Conservation (phyloP, 2,797 vertebrate genomes). For the Kryptolebias ocellatus region DNA sequence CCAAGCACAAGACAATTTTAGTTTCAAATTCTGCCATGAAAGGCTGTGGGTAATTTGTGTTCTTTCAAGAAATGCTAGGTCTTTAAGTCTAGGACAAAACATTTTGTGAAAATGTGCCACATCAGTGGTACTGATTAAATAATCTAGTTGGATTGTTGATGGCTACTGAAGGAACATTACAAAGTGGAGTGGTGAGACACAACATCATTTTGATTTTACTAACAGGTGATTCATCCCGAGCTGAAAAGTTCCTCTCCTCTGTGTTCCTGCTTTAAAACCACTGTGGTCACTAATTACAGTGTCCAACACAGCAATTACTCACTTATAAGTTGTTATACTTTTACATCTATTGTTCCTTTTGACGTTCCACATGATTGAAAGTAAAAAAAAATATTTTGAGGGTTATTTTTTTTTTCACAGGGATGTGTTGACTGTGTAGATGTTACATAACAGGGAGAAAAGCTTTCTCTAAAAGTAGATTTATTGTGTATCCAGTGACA, state of each 20-base stretch:
- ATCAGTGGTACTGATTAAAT: constrained; percentile 39
- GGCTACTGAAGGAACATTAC: constrained; percentile 32
- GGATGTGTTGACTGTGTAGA: background rate
- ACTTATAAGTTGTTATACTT: constrained; percentile 13
- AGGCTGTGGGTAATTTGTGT: no score
- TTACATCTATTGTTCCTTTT: constrained; percentile 23
- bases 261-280: constrained; percentile 33
- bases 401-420: constrained; percentile 3
- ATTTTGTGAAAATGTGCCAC: constrained; percentile 40
- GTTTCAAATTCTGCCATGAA: no score
- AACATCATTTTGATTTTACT: constrained; percentile 37
- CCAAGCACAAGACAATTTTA: no score
- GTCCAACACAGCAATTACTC: constrained; percentile 23
- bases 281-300: constrained; percentile 53
- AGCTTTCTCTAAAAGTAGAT: constrained; percentile 16
- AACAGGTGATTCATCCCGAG: constrained; percentile 38
- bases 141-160: constrained; percentile 31
- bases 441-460: constrained; percentile 4
- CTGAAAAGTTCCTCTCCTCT: constrained; percentile 24
- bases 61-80: no score
- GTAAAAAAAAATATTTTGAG: background rate
- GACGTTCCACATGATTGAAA: constrained; percentile 16
- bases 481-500: constrained; percentile 20
- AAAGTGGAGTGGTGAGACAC: constrained; percentile 15
- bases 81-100: constrained; percentile 23